These are phyloP conservation scores for Drosophila pandora DNA, from an alignment of 1,140 invertebrate genomes.

Conservation along the genomic window DNA sequence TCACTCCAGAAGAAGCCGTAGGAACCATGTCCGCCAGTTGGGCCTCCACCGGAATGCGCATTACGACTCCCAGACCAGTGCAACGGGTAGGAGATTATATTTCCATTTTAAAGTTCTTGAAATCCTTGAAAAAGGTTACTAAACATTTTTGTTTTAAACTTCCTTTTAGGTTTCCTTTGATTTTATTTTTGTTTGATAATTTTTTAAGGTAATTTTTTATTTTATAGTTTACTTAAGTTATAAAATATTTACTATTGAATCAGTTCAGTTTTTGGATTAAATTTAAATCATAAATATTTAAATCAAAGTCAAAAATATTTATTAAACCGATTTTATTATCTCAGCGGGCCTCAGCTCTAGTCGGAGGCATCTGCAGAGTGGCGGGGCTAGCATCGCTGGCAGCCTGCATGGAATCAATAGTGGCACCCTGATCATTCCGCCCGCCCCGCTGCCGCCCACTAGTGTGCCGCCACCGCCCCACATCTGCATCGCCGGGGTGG, in stretches of 20 bases:
- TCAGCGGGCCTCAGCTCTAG: slow-evolving; percentile 80
- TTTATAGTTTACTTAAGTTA: background rate
- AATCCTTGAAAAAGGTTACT: background rate
- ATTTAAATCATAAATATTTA: no score
- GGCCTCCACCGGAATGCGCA: slow-evolving; percentile 83
- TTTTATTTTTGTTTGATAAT: slow-evolving; percentile 34
- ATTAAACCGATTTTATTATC: background rate
- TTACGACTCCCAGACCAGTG: slow-evolving; percentile 83
- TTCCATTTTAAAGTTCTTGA: background rate
- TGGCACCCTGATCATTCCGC: slow-evolving; percentile 79
- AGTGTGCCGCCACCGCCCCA: slow-evolving; percentile 82
- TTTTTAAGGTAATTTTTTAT: slow-evolving; percentile 48
- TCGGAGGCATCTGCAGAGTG: slow-evolving; percentile 81
- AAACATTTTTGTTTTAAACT: slow-evolving; percentile 1
- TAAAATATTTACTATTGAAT: background rate
- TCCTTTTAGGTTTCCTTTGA: slow-evolving; percentile 65
- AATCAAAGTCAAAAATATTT: no score
- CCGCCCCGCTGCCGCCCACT: slow-evolving; percentile 79
- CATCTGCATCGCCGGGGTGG: slow-evolving; percentile 79
- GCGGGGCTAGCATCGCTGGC: slow-evolving; percentile 81
- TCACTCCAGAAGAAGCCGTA: slow-evolving; percentile 84
- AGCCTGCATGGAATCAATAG: slow-evolving; percentile 83
- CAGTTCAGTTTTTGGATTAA: background rate
- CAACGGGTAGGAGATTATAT: slow-evolving; percentile 65
- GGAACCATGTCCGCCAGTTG: slow-evolving; percentile 78